Evolutionary conservation across 1,140 invertebrate genomes (phyloP).

Genomic region (Leptinotarsa undecemlineata): DNA sequence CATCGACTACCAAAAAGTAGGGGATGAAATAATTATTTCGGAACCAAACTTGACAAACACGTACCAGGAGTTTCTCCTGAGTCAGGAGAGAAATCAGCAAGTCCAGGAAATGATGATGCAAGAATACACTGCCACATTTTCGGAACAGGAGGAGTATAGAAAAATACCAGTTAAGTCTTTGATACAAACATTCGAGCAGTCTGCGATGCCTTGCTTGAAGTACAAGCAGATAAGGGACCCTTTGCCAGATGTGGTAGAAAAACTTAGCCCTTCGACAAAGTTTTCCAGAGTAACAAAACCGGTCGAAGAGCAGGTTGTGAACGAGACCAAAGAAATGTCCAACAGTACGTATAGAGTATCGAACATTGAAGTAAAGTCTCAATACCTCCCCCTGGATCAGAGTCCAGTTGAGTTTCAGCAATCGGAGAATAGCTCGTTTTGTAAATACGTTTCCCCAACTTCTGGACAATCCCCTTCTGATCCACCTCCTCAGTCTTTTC

Average conservation of each 20-base stretch:
- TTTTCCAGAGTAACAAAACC: conserved; percentile 20
- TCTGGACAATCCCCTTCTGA: conserved; percentile 12
- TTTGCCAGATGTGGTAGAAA: conserved; percentile 47
- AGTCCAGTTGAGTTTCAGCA: conserved; percentile 39
- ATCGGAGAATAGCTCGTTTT: conserved; percentile 52
- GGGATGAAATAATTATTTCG: conserved; percentile 12
- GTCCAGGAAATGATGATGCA: neutral
- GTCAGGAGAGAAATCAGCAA: neutral
- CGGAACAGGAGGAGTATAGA: conserved; percentile 58
- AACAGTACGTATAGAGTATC: conserved; percentile 30
- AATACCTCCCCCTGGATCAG: conserved; percentile 26
- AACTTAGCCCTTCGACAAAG: conserved; percentile 26
- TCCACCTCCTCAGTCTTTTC: conserved; percentile 23
- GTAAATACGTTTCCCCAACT: conserved; percentile 45
- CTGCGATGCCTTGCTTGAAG: conserved; percentile 60
- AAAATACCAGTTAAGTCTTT: conserved; percentile 66
- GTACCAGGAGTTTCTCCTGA: neutral
- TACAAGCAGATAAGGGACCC: conserved; percentile 61
- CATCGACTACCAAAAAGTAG: conserved; percentile 46
- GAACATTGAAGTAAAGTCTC: conserved; percentile 38
- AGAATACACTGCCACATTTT: conserved; percentile 24
- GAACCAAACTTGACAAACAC: neutral
- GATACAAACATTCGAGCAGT: conserved; percentile 68
- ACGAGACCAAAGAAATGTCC: conserved; percentile 9
- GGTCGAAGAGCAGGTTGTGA: conserved; percentile 9